These are phyloP conservation scores for Esperia sulphurella DNA, from an alignment of 2,888 invertebrate species.

Conservation along the genomic window DNA sequence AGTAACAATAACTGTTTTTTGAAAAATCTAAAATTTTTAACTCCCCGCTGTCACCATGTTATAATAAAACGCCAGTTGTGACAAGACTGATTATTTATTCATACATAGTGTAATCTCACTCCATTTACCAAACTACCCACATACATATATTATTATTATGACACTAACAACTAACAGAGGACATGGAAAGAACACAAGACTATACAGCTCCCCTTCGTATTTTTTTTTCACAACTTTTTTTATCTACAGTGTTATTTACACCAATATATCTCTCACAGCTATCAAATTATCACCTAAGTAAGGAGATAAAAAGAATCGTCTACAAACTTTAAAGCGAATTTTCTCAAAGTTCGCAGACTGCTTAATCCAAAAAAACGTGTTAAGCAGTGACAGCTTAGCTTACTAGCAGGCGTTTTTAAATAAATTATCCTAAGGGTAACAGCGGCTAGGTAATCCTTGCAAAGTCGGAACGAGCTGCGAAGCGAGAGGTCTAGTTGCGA, in stretches of 20 bases:
- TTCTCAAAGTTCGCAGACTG: too few relatives aligned
- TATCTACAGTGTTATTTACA: too few relatives aligned
- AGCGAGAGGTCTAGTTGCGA: conserved; percentile 39
- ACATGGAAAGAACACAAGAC: too few relatives aligned
- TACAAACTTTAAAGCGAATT: not conserved
- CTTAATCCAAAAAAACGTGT: not conserved
- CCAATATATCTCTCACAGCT: too few relatives aligned
- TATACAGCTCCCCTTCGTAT: too few relatives aligned
- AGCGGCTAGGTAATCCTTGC: conserved; percentile 39
- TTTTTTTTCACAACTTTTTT: too few relatives aligned
- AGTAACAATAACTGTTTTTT: too few relatives aligned
- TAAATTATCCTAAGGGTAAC: conserved; percentile 26
- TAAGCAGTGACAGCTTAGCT: not conserved
- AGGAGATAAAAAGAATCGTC: not conserved
- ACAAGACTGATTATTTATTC: not conserved
- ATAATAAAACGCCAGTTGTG: not conserved
- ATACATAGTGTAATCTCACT: too few relatives aligned
- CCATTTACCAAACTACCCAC: too few relatives aligned
- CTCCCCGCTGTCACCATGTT: not conserved
- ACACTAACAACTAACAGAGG: too few relatives aligned
- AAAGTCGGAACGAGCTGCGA: conserved; percentile 33
- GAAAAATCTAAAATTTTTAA: not conserved
- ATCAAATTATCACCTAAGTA: too few relatives aligned
- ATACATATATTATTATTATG: too few relatives aligned
- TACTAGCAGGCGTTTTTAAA: conserved; percentile 14